Percentiles rank a stretch among this genome's conserved stretches.
These are phyloP conservation scores for Lobophora halterata DNA, from an alignment of 2,888 invertebrate genomes.

Conservation along the genomic window DNA sequence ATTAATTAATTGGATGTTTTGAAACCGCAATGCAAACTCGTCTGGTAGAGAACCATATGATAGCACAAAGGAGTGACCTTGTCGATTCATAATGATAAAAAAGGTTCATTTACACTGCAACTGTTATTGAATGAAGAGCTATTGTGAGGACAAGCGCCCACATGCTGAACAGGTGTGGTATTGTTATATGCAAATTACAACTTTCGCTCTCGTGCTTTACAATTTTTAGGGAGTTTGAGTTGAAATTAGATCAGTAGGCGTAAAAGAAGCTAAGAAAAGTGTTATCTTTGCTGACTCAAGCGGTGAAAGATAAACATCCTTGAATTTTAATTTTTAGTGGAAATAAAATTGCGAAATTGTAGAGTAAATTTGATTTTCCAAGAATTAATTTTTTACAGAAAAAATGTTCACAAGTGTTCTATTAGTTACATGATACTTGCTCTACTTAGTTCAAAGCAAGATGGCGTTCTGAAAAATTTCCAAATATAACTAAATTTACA, in stretches of 20 bases:
- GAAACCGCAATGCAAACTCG: conserved; percentile 26
- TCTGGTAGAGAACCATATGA: no score
- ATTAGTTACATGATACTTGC: no score
- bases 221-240: conserved; percentile 53
- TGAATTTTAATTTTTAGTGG: no score
- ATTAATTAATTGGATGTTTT: conserved; percentile 22
- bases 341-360: no score
- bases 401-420: no score
- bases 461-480: no score
- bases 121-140: conserved; percentile 65
- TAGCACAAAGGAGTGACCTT: conserved; percentile 70
- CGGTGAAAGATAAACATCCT: no score
- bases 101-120: conserved; percentile 79
- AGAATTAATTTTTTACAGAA: no score
- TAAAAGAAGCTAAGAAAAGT: background rate
- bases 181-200: conserved; percentile 79
- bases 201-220: conserved; percentile 70
- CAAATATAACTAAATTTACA: no score
- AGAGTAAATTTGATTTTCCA: no score
- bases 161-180: conserved; percentile 75
- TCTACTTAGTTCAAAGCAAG: no score
- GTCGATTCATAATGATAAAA: conserved; percentile 70
- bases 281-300: no score
- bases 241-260: conserved; percentile 26
- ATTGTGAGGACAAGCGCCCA: conserved; percentile 70